Base-by-base conservation (phyloP, 2,888 invertebrate genomes). In the Athrips mouffetella region DNA sequence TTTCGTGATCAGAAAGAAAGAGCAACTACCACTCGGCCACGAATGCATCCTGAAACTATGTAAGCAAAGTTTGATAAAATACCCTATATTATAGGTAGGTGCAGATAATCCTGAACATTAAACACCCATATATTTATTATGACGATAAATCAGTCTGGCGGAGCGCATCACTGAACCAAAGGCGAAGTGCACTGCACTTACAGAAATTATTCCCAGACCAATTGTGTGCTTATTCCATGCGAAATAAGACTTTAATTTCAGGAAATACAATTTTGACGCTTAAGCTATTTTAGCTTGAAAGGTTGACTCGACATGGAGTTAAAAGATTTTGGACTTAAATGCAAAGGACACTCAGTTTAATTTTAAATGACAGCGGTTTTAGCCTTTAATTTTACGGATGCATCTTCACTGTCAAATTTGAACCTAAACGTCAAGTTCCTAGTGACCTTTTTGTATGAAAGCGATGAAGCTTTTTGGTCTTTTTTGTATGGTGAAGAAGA, bases 71-170 rank as follows among this genome's bases (percentile, higher is more conserved):
- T n/a, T n/a, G n/a, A n/a, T n/a, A n/a, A n/a, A n/a, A n/a, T n/a
- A n/a, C n/a, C 54, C 55, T 59, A 51, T 67, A 70, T 70, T 67
- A 71, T 61, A 62, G 62, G 63, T 63, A 63, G n/a, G 58, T 71
- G 73, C 73, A 80, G 76, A 81, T 85, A 82, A 85, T 84, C 79
- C 80, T 62, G 68, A 72, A 80, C 79, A 80, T 87, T 82, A 85
- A 84, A 80, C 80, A 80, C 65, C 77, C 79, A 82, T 85, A 81
- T 80, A 85, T 85, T 85, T 86, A 87, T 83, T 82, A 82, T 79
- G 79, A 71, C 73, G 73, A 84, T 87, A 87, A 86, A 87, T 87
- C 84, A 83, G 78, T 78, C 83, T 80, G 61, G 65, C 59, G 75
- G 80, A 83, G 81, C 78, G 82, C 85, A 85, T 81, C 83, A 75